Conservation (phyloP, 2,113 vertebrate genomes). For the Chamaetylas fuelleborni region DNA sequence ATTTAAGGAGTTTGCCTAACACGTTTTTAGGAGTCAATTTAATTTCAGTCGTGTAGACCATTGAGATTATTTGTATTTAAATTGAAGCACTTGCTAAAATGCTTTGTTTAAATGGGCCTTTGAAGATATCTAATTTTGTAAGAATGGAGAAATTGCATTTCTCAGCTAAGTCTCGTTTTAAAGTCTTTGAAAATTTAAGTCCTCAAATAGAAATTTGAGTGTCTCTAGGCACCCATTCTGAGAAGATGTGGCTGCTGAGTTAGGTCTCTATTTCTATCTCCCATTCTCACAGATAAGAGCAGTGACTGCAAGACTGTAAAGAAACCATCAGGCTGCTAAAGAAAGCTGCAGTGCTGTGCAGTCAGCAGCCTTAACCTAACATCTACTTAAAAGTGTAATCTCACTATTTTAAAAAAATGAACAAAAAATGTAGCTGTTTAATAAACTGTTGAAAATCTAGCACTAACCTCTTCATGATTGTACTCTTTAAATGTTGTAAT, state of each 20-base stretch:
- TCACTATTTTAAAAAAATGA: background rate
- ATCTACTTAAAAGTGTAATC: background rate
- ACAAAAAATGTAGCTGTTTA: background rate
- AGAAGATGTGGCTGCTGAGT: background rate
- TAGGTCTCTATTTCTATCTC: background rate
- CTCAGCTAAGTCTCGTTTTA: background rate
- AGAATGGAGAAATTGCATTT: background rate
- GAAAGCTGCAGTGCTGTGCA: background rate
- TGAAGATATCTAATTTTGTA: background rate
- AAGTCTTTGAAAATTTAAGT: background rate
- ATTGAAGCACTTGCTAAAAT: background rate
- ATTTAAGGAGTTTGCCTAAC: background rate
- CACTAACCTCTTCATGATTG: background rate
- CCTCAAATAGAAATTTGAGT: background rate
- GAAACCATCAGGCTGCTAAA: background rate
- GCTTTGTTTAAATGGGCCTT: background rate
- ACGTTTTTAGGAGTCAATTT: background rate
- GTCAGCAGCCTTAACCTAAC: background rate
- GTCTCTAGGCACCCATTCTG: background rate
- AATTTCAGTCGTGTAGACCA: background rate
- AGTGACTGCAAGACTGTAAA: background rate
- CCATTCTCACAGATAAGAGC: background rate
- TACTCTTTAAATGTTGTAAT: background rate
- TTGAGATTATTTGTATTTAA: background rate
- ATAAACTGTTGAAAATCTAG: background rate